A percentile compares a stretch with the other conserved stretches of the same genome.
Evolutionary conservation across 2,797 vertebrate genomes (phyloP).

Genomic region (Sebastes diploproa): DNA sequence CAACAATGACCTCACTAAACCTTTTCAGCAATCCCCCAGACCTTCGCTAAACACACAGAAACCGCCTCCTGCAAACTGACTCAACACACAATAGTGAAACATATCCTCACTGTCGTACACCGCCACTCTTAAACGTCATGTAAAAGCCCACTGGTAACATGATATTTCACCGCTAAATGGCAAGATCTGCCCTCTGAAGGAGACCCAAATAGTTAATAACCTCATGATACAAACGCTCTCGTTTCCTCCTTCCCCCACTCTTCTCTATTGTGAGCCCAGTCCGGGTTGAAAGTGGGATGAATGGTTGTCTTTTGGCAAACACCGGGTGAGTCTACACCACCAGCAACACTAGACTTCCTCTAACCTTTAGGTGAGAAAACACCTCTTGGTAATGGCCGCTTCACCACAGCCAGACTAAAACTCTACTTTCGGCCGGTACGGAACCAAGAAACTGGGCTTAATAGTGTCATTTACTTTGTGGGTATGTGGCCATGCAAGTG

Average conservation of each 20-base stretch:
- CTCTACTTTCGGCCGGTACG: constrained; percentile 14
- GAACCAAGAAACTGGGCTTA: neutral
- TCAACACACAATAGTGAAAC: constrained; percentile 34
- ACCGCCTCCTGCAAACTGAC: constrained; percentile 30
- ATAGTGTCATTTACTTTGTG: constrained; percentile 21
- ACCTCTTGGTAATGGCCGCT: constrained; percentile 35
- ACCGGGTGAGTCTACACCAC: constrained; percentile 37
- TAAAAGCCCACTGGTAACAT: constrained; percentile 19
- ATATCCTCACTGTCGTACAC: constrained; percentile 9
- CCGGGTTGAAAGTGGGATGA: constrained; percentile 10
- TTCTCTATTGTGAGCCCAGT: neutral
- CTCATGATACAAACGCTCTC: neutral
- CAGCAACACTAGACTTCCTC: constrained; percentile 73
- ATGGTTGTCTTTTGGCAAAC: constrained; percentile 34
- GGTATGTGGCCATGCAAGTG: neutral
- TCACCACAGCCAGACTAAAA: constrained; percentile 40
- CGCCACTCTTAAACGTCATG: neutral
- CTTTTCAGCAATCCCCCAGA: constrained; percentile 38
- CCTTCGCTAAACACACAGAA: constrained; percentile 39
- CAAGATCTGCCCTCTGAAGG: neutral
- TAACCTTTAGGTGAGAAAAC: constrained; percentile 66
- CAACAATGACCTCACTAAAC: constrained; percentile 37
- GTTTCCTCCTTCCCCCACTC: neutral
- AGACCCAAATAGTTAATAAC: constrained; percentile 11
- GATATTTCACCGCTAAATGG: constrained; percentile 41